phyloP scores from a whole-genome alignment of 2,797 vertebrate species.

The Chanos chanos region DNA sequence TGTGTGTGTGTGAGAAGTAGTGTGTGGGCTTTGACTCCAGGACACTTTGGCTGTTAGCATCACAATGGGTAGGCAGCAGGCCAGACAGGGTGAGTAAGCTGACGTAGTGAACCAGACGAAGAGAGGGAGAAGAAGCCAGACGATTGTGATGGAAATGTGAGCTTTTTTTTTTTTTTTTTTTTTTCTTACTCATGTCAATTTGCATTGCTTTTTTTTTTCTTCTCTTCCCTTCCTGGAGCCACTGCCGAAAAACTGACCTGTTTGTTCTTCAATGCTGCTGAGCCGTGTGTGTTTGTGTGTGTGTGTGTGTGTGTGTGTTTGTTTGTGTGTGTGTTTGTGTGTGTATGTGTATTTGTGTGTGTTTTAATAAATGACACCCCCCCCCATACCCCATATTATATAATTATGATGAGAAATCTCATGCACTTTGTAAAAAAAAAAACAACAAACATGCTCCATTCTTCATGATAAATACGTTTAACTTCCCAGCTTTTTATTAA shows the following conservation, averaged over 20 bases:
- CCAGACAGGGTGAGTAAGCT: conserved; percentile 28
- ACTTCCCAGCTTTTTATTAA: too few relatives aligned
- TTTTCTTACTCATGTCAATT: conserved; percentile 35
- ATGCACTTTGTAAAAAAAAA: too few relatives aligned
- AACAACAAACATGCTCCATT: too few relatives aligned
- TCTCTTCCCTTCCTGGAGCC: background rate
- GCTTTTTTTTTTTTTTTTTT: conserved; percentile 8
- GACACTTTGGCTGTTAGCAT: conserved; percentile 39
- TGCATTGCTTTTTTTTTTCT: conserved; percentile 30
- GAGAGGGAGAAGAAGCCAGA: conserved; percentile 28
- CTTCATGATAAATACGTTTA: too few relatives aligned
- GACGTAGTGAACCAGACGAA: background rate
- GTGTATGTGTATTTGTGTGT: background rate
- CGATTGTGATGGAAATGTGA: conserved; percentile 50
- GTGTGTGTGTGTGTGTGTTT: background rate
- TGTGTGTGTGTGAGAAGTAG: conserved; percentile 15
- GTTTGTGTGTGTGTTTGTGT: background rate
- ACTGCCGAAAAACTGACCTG: background rate
- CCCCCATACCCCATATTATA: too few relatives aligned
- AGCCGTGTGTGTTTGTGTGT: background rate
- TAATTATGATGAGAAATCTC: too few relatives aligned
- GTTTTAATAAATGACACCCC: background rate
- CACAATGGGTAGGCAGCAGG: conserved; percentile 32
- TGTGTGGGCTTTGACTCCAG: conserved; percentile 5
- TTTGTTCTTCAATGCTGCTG: conserved; percentile 16